phyloP scores from a whole-genome alignment of 1,140 invertebrate genomes.

The Coelopa frigida region DNA sequence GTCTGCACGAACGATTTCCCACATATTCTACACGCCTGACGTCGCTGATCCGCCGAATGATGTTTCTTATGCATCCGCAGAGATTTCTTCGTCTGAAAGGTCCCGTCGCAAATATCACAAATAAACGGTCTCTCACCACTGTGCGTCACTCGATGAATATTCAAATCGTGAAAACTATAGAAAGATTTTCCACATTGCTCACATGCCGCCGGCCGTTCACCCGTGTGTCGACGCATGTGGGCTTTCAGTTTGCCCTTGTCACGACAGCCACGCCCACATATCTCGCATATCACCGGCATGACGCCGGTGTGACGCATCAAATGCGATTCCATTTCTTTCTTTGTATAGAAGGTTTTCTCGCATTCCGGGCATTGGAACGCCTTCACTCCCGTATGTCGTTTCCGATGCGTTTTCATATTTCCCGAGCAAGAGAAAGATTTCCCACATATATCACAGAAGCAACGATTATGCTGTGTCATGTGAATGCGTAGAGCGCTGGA shows the following conservation, averaged over 20 bases:
- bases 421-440: constrained; percentile 36
- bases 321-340: constrained; percentile 35
- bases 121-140: constrained; percentile 47
- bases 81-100: constrained; percentile 36
- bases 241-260: constrained; percentile 51
- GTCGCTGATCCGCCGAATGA: constrained; percentile 47
- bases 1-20: constrained; percentile 53
- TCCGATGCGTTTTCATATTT: constrained; percentile 35
- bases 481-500: constrained; percentile 31
- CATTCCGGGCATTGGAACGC: constrained; percentile 32
- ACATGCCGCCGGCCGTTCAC: constrained; percentile 71
- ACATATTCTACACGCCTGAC: constrained; percentile 51
- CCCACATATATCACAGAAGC: constrained; percentile 37
- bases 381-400: constrained; percentile 38
- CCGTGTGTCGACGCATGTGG: constrained; percentile 62
- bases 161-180: constrained; percentile 37
- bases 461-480: constrained; percentile 36
- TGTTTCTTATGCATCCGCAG: constrained; percentile 35
- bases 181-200: constrained; percentile 36
- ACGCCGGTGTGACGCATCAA: constrained; percentile 34
- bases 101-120: constrained; percentile 47
- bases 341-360: constrained; percentile 31
- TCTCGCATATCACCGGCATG: constrained; percentile 36
- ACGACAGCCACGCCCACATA: constrained; percentile 32
- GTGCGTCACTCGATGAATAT: constrained; percentile 45